Base-by-base conservation (phyloP, 2,113 vertebrate species). In the Chlamydotis undulata region DNA sequence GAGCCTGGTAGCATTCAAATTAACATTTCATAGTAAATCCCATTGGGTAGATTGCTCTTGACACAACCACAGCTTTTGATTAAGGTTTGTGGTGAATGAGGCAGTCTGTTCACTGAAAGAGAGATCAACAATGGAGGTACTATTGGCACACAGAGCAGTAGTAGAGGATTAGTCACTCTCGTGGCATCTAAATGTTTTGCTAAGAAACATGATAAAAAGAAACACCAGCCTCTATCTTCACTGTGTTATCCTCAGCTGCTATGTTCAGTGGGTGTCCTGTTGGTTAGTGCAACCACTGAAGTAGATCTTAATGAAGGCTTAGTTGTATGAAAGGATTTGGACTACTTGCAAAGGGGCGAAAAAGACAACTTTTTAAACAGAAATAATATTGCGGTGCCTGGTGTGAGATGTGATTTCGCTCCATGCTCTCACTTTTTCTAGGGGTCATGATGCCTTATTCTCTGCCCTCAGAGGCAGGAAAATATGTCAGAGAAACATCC, bases 391-490 rank as follows among this genome's bases (percentile, higher is more conserved):
- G 31, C 60, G 69, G 55, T 59, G n/a, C 26, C 19, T 64, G 8
- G 4, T 52, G 31, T 83, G 39, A 76, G 21, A 56, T 23, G 18
- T 41, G 60, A 41, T 71, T 47, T 43, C 60, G 12, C 26, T 73
- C 43, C 1, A 0, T 43, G 18, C 23, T 76, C 39, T 71, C 25
- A 33, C 17, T 79, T 43, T 37, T 9, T 6, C 21, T 68, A 24
- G n/a, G 1, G 0, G 10, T 64, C 49, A 29, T 0, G 0, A 41
- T 52, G 14, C 12, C 24, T 63, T 43, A n/a, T 16, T 35, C 17
- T 82, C 70, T 82, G 26, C 16, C 37, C n/a, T 49, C 18, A 39
- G 52, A 49, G 22, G 47, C 75, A 90, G 70, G 33, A 85, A 85
- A 71, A 41, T 15, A 29, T 1, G 12, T 41, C 31, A 81, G 35